Evolutionary conservation across 2,113 vertebrate genomes (phyloP).

Genomic region (Theristicus caerulescens): DNA sequence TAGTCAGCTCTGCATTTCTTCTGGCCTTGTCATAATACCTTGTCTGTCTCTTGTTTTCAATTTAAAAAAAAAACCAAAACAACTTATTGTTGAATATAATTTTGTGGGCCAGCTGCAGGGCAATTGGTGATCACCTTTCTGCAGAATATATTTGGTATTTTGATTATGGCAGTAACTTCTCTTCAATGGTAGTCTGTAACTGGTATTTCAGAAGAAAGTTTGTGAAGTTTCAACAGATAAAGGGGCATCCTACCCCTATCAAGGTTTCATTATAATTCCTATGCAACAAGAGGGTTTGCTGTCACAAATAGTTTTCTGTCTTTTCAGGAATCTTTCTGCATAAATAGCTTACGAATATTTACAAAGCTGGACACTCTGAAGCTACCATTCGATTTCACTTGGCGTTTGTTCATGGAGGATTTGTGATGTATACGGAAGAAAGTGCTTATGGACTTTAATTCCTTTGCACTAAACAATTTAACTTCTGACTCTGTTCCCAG

Average conservation of each 20-base stretch:
- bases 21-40: not conserved
- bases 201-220: not conserved
- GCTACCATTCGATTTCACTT: not conserved
- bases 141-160: not conserved
- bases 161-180: not conserved
- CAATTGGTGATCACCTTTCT: not conserved
- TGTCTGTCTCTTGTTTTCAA: not conserved
- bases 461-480: not conserved
- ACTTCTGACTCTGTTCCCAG: conserved; percentile 47
- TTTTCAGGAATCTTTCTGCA: not conserved
- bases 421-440: not conserved
- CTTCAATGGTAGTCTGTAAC: not conserved
- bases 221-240: not conserved
- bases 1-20: not conserved
- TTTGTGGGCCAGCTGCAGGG: not conserved
- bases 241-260: not conserved
- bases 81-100: not conserved
- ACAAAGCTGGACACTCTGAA: not conserved
- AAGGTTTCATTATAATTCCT: not conserved
- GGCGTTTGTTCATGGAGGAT: not conserved
- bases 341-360: not conserved
- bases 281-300: not conserved
- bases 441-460: not conserved
- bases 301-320: not conserved
- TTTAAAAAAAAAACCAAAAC: too few relatives aligned